Evolutionary conservation across 1,140 invertebrate species (phyloP), one percentile per base, ranked within the genome.

Genomic region (Littorina saxatilis): DNA sequence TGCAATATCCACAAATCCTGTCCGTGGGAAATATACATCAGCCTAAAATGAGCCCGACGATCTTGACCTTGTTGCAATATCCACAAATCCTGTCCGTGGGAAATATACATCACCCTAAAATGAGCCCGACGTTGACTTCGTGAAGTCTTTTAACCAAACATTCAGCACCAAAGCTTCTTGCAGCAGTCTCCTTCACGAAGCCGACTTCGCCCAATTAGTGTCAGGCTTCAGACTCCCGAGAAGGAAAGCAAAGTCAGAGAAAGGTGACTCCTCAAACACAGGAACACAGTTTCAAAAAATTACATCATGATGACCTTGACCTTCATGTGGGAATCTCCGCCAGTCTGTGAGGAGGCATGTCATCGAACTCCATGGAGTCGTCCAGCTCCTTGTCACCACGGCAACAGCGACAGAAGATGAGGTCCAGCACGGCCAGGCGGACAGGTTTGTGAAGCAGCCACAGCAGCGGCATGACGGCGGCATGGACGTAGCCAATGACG

Each of bases 381-480:
- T 78, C 76, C 1, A n/a, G 13, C 1, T 58, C 40, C 5, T 39
- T 52, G 29, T 75, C 47, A 5, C 29, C 35, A 15, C 39, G 55
- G 55, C 76, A 78, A 55, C 76, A 78, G 17, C 76, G 76, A 37
- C 76, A 78, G 76, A 39, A 29, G 55, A 78, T 13, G 58, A 63
- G 27, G 39, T 32, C 76, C 20, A n/a, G 35, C 15, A 78, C 15
- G n/a, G 39, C 55, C 0, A 7, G 35, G 17, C 76, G 35, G 35
- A 78, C 11, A 0, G 76, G 76, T 39, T 63, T 9, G 76, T 78
- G 76, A 35, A 78, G 76, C 58, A 80, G 32, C 79, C 79, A 80
- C 32, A 80, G 79, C 39, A 80, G 79, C 23, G 79, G 79, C 79
- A 68, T 73, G 43, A 80, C 2, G 68, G 79, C 68, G 79, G 79